Evolutionary conservation across 2,113 vertebrate species (phyloP), one percentile per base, ranked within the genome.

Genomic region (Balaeniceps rex): DNA sequence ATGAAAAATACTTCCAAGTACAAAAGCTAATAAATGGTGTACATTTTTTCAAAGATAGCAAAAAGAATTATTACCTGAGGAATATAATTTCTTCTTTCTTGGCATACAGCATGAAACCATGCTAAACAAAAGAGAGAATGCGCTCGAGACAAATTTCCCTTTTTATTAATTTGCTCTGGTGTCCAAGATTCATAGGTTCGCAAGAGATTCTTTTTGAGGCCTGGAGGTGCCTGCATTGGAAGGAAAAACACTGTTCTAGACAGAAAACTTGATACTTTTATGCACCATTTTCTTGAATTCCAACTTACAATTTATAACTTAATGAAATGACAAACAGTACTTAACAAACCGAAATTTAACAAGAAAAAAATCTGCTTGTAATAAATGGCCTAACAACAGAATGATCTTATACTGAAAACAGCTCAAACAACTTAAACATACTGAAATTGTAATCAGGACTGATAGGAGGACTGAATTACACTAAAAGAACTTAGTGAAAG

Each of bases 81-180:
- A 93, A 99, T 99, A 74, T 99, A 99, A 97, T 99, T 99, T 95
- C 99, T 99, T 97, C 99, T 99, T 98, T 99, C 99, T 96, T 99
- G 99, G 96, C 99, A 99, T 19, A 99, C 98, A 63, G 99, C 99
- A 83, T 99, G 99, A 98, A 99, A 99, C 99, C 99, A 99, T 18
- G 99, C 99, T 95, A 99, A 98, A 94, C 98, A 99, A 95, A 99
- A 99, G n/a, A 99, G 98, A 66, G 99, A 98, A 93, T 99, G 99
- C 14, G 99, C 98, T 87, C 99, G 98, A 57, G 98, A 87, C 63
- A 99, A 31, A 63, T 98, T 95, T n/a, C 99, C 98, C 47, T 98
- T 99, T 98, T 98, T 99, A 96, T 97, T 99, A 96, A 99, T 99
- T 97, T 99, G 99, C 77, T 99, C 99, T 36, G 99, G 98, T 66